Evolutionary conservation across 2,888 invertebrate genomes (phyloP).

Genomic region (Phyto melanocephala): DNA sequence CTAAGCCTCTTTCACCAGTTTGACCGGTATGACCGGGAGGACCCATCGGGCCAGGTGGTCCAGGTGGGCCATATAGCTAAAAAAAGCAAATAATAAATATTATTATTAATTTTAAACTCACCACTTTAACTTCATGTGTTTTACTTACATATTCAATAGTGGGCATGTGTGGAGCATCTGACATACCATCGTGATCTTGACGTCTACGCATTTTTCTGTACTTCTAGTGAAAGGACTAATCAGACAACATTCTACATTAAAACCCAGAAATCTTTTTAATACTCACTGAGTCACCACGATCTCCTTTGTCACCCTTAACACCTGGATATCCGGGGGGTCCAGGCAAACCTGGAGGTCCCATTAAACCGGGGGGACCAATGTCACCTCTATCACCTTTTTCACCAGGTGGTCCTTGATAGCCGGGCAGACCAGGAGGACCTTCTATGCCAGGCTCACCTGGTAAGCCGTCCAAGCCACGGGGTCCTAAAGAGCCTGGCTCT

Average conservation of each 20-base stretch:
- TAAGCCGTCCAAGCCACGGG: conserved; percentile 86
- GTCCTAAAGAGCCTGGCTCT: conserved; percentile 86
- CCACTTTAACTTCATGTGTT: neutral
- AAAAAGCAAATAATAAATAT: neutral
- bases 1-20: conserved; percentile 83
- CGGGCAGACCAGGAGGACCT: conserved; percentile 89
- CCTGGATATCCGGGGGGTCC: conserved; percentile 93
- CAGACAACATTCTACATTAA: conserved; percentile 54
- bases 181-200: conserved; percentile 79
- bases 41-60: conserved; percentile 82
- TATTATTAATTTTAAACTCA: neutral
- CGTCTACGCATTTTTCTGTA: conserved; percentile 79
- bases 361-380: conserved; percentile 94
- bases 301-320: conserved; percentile 93
- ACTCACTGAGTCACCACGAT: conserved; percentile 95
- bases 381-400: conserved; percentile 89
- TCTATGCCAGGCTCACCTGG: conserved; percentile 91
- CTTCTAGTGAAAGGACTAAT: conserved; percentile 72
- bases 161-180: conserved; percentile 78
- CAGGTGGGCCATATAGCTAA: conserved; percentile 83
- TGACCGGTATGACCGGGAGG: conserved; percentile 83
- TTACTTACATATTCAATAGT: conserved; percentile 78
- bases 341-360: conserved; percentile 94
- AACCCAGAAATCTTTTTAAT: conserved; percentile 15
- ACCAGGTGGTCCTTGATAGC: conserved; percentile 91